Evolutionary conservation across 2,888 invertebrate species (phyloP), one percentile per base, ranked within the genome.

Genomic region (Melitaea athalia): DNA sequence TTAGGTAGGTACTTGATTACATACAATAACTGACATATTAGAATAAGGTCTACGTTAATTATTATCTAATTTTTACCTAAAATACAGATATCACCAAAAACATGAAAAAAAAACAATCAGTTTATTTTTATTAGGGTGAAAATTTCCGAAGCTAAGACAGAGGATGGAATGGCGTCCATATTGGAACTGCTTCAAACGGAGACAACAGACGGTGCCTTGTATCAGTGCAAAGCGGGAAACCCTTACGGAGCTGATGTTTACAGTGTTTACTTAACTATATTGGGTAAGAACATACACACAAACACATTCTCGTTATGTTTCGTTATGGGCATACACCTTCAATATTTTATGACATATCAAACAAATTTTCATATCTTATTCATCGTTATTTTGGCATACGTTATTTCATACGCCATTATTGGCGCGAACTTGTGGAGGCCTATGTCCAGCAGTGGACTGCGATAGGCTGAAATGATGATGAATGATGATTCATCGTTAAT

Each of bases 201-300:
- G 61, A 84, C 89, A 0, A 87, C 81, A 49, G 93, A 93, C 60
- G 92, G 88, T 50, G 93, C 93, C 0, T 72, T 91, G 52, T 93
- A 92, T 70, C 91, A 93, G 70, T 93, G 93, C 68, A 85, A 91
- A 74, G 93, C 93, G 24, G 91, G 91, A 0, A 93, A 93, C 67
- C 92, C 93, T 0, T 92, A 85, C 64, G 93, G 93, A 52, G 91
- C 92, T 17, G 92, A 92, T 49, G 84, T 89, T 2, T 92, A 84
- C 68, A 89, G 82, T 50, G 88, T 91, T 0, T 76, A 87, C 65
- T 85, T 93, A 12, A 91, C 84, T 68, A 92, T 93, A 78, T 77
- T 93, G 69, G 93, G 93, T 92, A 78, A 83, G 53, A 33, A 38
- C 17, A 17, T 4, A 11, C 50, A 38, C 38, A 38, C 38, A 38